These are phyloP conservation scores for Drosophila nikananu DNA, from an alignment of 1,140 invertebrate genomes.

Conservation along the genomic window DNA sequence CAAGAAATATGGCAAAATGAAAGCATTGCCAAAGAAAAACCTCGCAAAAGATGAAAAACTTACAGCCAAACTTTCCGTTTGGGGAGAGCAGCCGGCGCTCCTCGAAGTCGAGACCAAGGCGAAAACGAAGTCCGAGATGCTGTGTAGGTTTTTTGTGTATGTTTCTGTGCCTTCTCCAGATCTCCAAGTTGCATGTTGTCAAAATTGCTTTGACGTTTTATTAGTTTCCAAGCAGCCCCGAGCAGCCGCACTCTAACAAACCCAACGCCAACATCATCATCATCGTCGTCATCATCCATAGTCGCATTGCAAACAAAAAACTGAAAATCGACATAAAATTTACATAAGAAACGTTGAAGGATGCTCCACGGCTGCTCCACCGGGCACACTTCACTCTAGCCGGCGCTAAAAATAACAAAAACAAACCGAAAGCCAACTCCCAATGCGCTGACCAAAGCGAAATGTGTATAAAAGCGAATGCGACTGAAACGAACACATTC, in stretches of 20 bases:
- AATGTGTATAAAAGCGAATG: constrained; percentile 42
- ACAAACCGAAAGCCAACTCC: constrained; percentile 34
- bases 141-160: constrained; percentile 36
- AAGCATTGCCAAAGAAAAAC: constrained; percentile 56
- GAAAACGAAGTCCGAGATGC: constrained; percentile 36
- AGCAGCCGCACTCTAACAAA: constrained; percentile 49
- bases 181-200: constrained; percentile 68
- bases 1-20: constrained; percentile 61
- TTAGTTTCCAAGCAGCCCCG: constrained; percentile 65
- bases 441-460: constrained; percentile 69
- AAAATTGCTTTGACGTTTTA: constrained; percentile 82
- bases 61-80: constrained; percentile 61
- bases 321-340: constrained; percentile 55
- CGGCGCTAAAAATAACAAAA: constrained; percentile 78
- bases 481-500: constrained; percentile 62
- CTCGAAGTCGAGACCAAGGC: constrained; percentile 14
- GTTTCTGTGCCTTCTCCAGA: constrained; percentile 35
- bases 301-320: constrained; percentile 26
- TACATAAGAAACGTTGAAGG: constrained; percentile 78
- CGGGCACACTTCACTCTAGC: constrained; percentile 55
- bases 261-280: constrained; percentile 41
- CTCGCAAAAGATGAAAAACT: constrained; percentile 41
- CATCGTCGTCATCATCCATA: constrained; percentile 11
- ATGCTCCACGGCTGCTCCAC: constrained; percentile 56
- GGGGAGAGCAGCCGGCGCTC: constrained; percentile 36